Conservation (phyloP, 2,797 vertebrate species). For the Gymnothorax reevesii region DNA sequence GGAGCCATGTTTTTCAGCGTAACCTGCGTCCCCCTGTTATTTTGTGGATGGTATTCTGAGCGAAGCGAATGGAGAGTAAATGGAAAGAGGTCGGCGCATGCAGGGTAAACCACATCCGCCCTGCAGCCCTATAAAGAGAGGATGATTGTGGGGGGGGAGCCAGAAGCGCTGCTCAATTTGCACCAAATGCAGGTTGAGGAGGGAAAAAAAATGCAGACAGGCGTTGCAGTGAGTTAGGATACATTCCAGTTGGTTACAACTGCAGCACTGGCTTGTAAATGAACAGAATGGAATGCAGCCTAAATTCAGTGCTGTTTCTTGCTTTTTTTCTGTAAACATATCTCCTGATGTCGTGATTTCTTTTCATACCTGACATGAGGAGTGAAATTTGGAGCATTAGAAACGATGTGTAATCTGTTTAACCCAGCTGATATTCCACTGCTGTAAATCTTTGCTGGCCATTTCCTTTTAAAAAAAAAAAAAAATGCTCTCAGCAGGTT, state of each 20-base stretch:
- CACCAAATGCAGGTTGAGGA: not conserved
- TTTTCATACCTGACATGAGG: not conserved
- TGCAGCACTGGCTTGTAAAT: not conserved
- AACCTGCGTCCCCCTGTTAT: not conserved
- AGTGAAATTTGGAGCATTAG: not conserved
- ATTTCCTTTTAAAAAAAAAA: not conserved
- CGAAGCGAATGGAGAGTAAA: slow-evolving; percentile 50
- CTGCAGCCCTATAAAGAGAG: slow-evolving; percentile 5
- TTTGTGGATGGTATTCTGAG: slow-evolving; percentile 23
- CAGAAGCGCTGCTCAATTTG: not conserved
- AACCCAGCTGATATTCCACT: not conserved
- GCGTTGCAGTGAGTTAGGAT: not conserved
- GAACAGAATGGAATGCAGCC: not conserved
- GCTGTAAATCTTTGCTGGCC: not conserved
- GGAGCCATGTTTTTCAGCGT: not conserved
- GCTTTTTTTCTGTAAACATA: not conserved
- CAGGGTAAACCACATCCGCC: slow-evolving; percentile 58
- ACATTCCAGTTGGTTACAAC: not conserved
- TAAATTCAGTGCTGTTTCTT: not conserved
- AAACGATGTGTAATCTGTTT: not conserved
- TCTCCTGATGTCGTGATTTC: not conserved
- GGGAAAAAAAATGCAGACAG: not conserved
- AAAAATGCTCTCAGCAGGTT: not conserved
- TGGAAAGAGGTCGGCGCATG: slow-evolving; percentile 20
- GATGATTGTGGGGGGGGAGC: slow-evolving; percentile 7